These are phyloP conservation scores for Cheiracanthium punctorium DNA, from an alignment of 2,888 invertebrate species.

Conservation along the genomic window DNA sequence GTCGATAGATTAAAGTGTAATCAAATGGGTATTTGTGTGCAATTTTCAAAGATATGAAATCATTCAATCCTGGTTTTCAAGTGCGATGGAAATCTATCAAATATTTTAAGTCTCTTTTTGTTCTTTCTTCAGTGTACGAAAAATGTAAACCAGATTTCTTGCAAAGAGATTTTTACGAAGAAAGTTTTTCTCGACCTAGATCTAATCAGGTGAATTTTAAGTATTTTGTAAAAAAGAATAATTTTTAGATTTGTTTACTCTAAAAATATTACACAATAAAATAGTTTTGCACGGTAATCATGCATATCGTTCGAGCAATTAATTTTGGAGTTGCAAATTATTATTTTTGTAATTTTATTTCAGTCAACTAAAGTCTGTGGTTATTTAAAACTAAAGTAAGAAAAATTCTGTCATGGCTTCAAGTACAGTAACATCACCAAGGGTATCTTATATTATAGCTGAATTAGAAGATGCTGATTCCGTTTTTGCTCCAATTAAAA, in stretches of 20 bases:
- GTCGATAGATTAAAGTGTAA: constrained; percentile 26
- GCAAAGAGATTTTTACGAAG: neutral
- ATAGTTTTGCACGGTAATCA: no score
- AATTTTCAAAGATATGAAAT: constrained; percentile 27
- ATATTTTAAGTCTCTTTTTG: neutral
- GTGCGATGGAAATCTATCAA: constrained; percentile 33
- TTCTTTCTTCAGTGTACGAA: neutral
- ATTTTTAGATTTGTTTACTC: no score
- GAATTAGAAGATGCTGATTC: constrained; percentile 60
- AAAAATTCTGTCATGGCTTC: constrained; percentile 38
- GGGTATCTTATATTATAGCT: constrained; percentile 58
- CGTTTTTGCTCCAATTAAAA: constrained; percentile 63
- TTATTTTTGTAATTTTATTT: neutral
- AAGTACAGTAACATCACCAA: constrained; percentile 35
- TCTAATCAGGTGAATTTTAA: neutral
- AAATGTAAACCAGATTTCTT: neutral
- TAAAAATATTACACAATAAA: no score
- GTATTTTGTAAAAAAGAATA: no score
- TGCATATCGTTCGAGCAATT: no score
- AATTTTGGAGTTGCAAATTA: no score
- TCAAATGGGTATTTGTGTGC: neutral
- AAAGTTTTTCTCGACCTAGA: neutral
- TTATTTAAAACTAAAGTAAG: neutral
- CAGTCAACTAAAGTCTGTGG: neutral
- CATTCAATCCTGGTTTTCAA: constrained; percentile 34